Conservation (phyloP, 2,888 invertebrate genomes). For the Drosophila borealis region DNA sequence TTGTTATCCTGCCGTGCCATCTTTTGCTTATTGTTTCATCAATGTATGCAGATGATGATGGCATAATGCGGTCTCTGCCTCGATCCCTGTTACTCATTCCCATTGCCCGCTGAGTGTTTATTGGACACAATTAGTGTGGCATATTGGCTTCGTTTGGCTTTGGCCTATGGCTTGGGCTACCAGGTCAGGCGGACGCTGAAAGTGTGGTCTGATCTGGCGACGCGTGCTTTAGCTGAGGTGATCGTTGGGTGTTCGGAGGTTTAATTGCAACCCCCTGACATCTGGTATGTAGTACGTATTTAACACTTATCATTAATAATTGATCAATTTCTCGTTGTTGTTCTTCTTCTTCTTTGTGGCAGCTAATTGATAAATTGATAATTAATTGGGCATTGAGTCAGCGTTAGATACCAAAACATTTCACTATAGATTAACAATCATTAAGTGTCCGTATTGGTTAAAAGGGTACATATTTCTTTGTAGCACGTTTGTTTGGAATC, state of each 20-base stretch:
- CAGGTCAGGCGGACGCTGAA: slow-evolving; percentile 57
- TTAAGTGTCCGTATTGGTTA: neutral
- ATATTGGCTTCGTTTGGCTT: slow-evolving; percentile 66
- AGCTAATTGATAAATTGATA: slow-evolving; percentile 30
- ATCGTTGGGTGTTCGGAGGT: slow-evolving; percentile 20
- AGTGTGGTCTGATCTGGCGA: slow-evolving; percentile 52
- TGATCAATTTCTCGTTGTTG: slow-evolving; percentile 31
- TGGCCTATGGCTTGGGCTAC: slow-evolving; percentile 21
- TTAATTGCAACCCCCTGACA: slow-evolving; percentile 34
- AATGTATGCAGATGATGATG: slow-evolving; percentile 80
- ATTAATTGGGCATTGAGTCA: slow-evolving; percentile 20
- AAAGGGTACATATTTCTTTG: neutral
- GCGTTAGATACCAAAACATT: slow-evolving; percentile 5
- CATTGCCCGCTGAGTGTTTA: slow-evolving; percentile 70
- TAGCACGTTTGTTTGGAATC: neutral
- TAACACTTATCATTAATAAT: slow-evolving; percentile 32
- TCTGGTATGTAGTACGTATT: slow-evolving; percentile 1
- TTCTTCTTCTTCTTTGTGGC: slow-evolving; percentile 17
- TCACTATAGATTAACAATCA: slow-evolving; percentile 3
- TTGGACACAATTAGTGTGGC: slow-evolving; percentile 79
- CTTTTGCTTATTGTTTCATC: slow-evolving; percentile 77
- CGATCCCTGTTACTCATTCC: slow-evolving; percentile 23
- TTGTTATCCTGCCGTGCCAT: slow-evolving; percentile 79
- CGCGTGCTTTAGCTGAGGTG: slow-evolving; percentile 49
- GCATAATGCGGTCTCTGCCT: slow-evolving; percentile 63